These are phyloP conservation scores for Athene cunicularia DNA, from an alignment of 2,113 vertebrate species.

Conservation along the genomic window DNA sequence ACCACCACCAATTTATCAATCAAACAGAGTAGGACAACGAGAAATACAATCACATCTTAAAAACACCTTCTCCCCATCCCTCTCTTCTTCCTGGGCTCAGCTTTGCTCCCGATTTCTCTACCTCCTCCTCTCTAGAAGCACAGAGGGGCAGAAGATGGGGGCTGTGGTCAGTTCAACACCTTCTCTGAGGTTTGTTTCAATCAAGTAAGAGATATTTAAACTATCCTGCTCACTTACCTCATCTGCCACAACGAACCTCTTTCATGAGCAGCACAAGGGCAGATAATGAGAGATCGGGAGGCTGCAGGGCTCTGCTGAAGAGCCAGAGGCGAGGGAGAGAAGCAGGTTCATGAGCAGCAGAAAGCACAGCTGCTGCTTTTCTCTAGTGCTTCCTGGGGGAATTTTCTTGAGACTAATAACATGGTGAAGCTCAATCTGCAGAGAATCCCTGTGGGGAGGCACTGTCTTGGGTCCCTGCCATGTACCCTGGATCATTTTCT, in stretches of 20 bases:
- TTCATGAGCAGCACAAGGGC: neutral
- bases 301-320: neutral
- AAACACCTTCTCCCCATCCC: too few relatives aligned
- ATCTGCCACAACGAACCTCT: neutral
- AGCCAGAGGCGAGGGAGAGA: neutral
- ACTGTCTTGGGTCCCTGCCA: neutral
- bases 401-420: neutral
- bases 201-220: neutral
- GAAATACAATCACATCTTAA: too few relatives aligned
- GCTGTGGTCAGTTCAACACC: too few relatives aligned
- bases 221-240: neutral
- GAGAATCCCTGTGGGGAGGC: neutral
- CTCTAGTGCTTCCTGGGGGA: neutral
- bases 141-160: too few relatives aligned
- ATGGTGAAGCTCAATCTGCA: neutral
- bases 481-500: neutral
- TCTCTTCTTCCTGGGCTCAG: too few relatives aligned
- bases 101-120: too few relatives aligned
- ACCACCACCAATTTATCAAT: too few relatives aligned
- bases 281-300: neutral
- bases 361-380: neutral
- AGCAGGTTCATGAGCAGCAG: neutral
- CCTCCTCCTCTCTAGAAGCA: too few relatives aligned
- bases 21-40: too few relatives aligned
- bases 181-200: neutral